Conservation (phyloP, 2,888 invertebrate genomes). For the Capitulum mitella region DNA sequence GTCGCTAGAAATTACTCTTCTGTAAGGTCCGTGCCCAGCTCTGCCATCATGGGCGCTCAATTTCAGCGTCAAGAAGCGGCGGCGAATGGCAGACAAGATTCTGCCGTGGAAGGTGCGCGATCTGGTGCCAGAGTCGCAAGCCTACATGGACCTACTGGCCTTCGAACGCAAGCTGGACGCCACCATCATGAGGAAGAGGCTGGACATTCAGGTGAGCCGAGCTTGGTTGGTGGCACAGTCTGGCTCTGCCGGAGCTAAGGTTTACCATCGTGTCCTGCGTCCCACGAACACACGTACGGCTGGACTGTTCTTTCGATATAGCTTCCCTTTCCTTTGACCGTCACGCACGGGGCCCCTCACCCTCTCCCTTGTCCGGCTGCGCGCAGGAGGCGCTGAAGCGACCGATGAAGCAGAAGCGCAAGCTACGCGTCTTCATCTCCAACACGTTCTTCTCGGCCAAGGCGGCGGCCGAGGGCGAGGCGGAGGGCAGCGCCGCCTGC, state of each 20-base stretch:
- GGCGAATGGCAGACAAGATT: conserved; percentile 93
- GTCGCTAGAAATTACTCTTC: no score
- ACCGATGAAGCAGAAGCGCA: conserved; percentile 97
- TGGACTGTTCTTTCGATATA: no score
- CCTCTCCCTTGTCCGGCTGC: no score
- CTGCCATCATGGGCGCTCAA: no score
- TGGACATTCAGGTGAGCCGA: conserved; percentile 79
- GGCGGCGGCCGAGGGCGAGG: conserved; percentile 57
- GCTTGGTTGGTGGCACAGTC: no score
- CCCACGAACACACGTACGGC: no score
- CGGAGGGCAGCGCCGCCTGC: conserved; percentile 61
- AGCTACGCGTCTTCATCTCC: conserved; percentile 94
- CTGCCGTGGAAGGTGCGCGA: conserved; percentile 91
- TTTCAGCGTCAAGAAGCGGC: conserved; percentile 73
- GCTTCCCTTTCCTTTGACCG: no score
- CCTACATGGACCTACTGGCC: conserved; percentile 97
- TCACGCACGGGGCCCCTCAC: no score
- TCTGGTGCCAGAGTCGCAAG: conserved; percentile 97
- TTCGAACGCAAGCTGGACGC: conserved; percentile 97
- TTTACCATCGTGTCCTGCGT: no score
- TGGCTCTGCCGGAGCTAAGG: no score
- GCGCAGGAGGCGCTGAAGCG: conserved; percentile 81
- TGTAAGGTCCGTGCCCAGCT: no score
- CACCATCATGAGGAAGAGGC: conserved; percentile 93
- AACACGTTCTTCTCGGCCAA: conserved; percentile 97